Evolutionary conservation across 1,140 invertebrate genomes (phyloP), one percentile per base, ranked within the genome.

Genomic region (Triops cancriformis): DNA sequence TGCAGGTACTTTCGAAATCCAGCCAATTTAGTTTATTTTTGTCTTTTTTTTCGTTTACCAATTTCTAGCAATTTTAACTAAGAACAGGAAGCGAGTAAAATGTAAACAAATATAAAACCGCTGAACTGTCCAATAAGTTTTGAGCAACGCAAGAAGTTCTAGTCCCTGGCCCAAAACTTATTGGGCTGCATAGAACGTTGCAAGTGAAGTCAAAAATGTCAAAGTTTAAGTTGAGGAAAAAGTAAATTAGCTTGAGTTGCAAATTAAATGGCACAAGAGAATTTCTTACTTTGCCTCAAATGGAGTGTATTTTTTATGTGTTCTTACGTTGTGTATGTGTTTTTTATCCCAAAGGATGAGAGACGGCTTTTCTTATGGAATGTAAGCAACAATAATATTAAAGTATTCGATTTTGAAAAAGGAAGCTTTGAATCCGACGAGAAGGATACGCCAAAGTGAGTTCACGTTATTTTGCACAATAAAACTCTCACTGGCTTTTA

Each of bases 351-450:
- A 23, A 14, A 64, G 51, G 51, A 23, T 10, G 51, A 64, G 1
- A 23, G 2, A 23, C 51, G n/a, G 51, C 51, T 64, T 64, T 64
- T 64, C 51, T 0, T 64, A 4, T 64, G 51, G 51, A 23, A 64
- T 14, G 51, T 64, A 23, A 64, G 51, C 51, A 64, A 64, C n/a
- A 64, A 64, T 23, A 88, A 90, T 82, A 87, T 88, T 4, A 89
- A 88, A 81, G 82, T 86, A 37, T 85, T 72, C n/a, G 26, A 73
- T 73, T 73, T 37, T 6, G 12, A 3, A 0, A 81, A 83, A 26
- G 81, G 82, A 18, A 73, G 83, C 9, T 80, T 81, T 31, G 75
- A 79, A 12, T 78, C 80, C 73, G 83, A 75, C 41, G 79, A 85
- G 81, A 26, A 27, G 26, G 42, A 41, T n/a, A 73, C 12, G 79